These are phyloP conservation scores for Champsocephalus esox DNA, from an alignment of 2,797 vertebrate species.

Conservation along the genomic window DNA sequence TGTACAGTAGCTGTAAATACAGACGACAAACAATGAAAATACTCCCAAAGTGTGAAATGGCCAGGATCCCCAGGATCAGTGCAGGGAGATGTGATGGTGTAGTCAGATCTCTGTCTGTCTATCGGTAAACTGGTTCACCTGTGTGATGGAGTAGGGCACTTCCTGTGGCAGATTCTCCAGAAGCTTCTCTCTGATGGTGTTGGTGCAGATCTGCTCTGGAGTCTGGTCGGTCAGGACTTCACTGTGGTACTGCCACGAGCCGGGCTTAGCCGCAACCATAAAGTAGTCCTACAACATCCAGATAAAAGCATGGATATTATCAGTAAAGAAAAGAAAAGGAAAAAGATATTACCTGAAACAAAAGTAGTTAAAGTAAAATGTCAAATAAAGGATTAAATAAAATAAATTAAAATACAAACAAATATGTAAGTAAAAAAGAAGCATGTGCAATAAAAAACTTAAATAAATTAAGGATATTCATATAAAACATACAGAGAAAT, in stretches of 20 bases:
- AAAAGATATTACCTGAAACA: background rate
- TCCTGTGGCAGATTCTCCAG: slow-evolving; percentile 92
- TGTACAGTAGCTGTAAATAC: background rate
- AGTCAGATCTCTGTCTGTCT: slow-evolving; percentile 23
- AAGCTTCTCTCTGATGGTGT: slow-evolving; percentile 91
- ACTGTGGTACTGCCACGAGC: slow-evolving; percentile 93
- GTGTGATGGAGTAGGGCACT: slow-evolving; percentile 90
- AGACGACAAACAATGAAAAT: background rate
- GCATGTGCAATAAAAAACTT: no score
- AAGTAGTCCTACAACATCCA: slow-evolving; percentile 86
- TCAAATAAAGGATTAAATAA: no score
- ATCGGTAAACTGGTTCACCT: slow-evolving; percentile 79
- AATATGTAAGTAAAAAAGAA: no score
- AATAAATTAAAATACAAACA: no score
- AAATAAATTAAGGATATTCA: no score
- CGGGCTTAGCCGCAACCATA: slow-evolving; percentile 87
- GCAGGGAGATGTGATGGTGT: slow-evolving; percentile 11
- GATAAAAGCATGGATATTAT: background rate
- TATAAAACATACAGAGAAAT: no score
- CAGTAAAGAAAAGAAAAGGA: no score
- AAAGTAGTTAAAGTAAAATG: background rate
- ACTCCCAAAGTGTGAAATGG: no score
- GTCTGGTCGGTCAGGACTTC: slow-evolving; percentile 92
- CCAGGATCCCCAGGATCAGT: background rate
- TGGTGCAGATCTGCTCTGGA: slow-evolving; percentile 90